phyloP scores from a whole-genome alignment of 1,140 invertebrate genomes.

The Drosophila eugracilis region DNA sequence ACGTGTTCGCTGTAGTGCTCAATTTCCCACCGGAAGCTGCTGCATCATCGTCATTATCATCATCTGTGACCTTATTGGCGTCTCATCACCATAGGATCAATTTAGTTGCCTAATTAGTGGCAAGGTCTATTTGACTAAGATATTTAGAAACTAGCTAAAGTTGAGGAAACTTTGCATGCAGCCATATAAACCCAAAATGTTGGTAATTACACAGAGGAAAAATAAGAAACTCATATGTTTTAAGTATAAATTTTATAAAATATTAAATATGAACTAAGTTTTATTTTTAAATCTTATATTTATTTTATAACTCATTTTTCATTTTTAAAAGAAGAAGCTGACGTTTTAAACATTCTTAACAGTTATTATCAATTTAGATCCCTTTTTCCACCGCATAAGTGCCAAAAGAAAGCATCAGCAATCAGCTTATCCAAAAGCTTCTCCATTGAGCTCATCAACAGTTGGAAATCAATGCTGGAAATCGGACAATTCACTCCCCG shows the following conservation, averaged over 20 bases:
- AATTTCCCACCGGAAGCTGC: slow-evolving; percentile 46
- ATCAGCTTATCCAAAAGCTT: not conserved
- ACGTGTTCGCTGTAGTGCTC: slow-evolving; percentile 57
- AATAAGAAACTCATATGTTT: not conserved
- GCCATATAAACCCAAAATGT: not conserved
- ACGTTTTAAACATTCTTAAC: no score
- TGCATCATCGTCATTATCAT: slow-evolving; percentile 38
- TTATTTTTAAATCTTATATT: no score
- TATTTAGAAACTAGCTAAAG: slow-evolving; percentile 4
- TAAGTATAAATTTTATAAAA: not conserved
- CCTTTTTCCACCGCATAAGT: not conserved
- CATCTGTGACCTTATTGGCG: slow-evolving; percentile 34
- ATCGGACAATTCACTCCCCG: slow-evolving; percentile 12
- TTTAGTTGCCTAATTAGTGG: slow-evolving; percentile 63
- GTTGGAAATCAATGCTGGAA: slow-evolving; percentile 35
- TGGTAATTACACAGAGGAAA: slow-evolving; percentile 20
- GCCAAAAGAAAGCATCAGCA: not conserved
- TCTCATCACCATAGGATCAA: slow-evolving; percentile 36
- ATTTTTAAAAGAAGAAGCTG: no score
- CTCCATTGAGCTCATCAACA: slow-evolving; percentile 22
- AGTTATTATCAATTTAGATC: not conserved
- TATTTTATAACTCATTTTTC: no score
- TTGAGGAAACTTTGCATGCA: slow-evolving; percentile 16
- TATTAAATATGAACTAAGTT: no score
- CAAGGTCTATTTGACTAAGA: slow-evolving; percentile 34